Base-by-base conservation (phyloP, 2,113 vertebrate genomes). In the Proteles cristata region DNA sequence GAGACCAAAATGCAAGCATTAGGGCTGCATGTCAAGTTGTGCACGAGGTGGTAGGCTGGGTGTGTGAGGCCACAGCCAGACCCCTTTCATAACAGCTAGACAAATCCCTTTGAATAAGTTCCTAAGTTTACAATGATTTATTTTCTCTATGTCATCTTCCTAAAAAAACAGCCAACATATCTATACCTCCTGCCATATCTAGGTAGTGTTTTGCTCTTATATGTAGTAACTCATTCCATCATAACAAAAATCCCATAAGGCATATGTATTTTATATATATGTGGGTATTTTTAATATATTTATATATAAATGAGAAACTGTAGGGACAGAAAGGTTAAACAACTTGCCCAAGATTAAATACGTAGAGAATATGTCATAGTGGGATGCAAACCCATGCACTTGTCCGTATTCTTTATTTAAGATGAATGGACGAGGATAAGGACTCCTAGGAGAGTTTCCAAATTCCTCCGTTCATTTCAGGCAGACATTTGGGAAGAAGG, bases 131-230 rank as follows among this genome's bases (percentile, higher is more conserved):
- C 11, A 55, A 0, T 85, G 45, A 26, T 71, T 50, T 82, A 33
- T 96, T 95, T 96, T 74, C 31, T 93, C 53, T 95, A 58, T 53
- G n/a, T 92, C 80, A 14, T 92, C 33, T 95, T 86, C 31, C 43
- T 77, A 66, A 33, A 45, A 85, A 82, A 84, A 58, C 39, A 95
- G 23, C 21, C 55, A 87, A 10, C n/a, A 74, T 71, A 73, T 71
- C 76, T 58, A 26, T 58, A 71, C 9, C 33, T 90, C 21, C 43
- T 66, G 5, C 19, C 66, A 28, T 23, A 81, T 71, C 21, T 33
- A 55, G 58, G 17, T 77, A n/a, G 15, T 82, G 7, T 81, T 93
- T 90, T 35, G 19, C 7, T 33, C 39, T 89, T 93, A 5, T 21
- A 2, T 71, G 1, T 79, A 21, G n/a, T 80, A 39, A 94, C 12